A percentile compares a stretch with the other conserved stretches of the same genome.
phyloP scores from a whole-genome alignment of 2,797 vertebrate species.

The Chaenodraco wilsoni region DNA sequence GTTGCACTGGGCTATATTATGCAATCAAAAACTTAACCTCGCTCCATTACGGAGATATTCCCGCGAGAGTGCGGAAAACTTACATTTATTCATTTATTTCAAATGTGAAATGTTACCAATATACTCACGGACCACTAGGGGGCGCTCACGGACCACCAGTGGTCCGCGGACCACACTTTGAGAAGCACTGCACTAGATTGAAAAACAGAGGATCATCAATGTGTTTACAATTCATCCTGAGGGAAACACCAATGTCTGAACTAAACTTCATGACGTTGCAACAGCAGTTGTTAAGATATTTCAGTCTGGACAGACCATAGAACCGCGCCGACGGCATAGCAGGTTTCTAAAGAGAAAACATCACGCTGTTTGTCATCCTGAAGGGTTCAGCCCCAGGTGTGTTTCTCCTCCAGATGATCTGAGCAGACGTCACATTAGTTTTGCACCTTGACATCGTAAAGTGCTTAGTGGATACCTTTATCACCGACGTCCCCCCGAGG shows the following conservation, averaged over 20 bases:
- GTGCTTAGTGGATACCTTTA: slow-evolving; percentile 8
- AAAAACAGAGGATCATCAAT: too few species aligned
- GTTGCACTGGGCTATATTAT: too few species aligned
- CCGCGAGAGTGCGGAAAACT: too few species aligned
- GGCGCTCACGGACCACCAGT: too few species aligned
- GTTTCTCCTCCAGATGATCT: slow-evolving; percentile 15
- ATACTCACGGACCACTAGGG: too few species aligned
- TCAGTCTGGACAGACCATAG: neutral
- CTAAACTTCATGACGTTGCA: neutral
- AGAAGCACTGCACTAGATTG: too few species aligned
- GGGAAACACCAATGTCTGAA: neutral
- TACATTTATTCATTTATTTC: too few species aligned
- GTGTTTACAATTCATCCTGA: neutral
- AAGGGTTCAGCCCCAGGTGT: slow-evolving; percentile 16
- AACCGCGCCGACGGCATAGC: too few species aligned
- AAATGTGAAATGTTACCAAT: too few species aligned
- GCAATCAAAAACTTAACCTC: too few species aligned
- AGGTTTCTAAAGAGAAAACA: neutral
- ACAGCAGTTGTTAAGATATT: neutral
- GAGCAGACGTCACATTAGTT: slow-evolving; percentile 11
- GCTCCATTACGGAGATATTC: too few species aligned
- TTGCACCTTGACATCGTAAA: slow-evolving; percentile 2
- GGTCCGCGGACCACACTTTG: too few species aligned
- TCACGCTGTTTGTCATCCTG: slow-evolving; percentile 3
- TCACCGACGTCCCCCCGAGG: neutral